Base-by-base conservation (phyloP, 1,140 invertebrate genomes). In the Pseudachorutes palmiensis region DNA sequence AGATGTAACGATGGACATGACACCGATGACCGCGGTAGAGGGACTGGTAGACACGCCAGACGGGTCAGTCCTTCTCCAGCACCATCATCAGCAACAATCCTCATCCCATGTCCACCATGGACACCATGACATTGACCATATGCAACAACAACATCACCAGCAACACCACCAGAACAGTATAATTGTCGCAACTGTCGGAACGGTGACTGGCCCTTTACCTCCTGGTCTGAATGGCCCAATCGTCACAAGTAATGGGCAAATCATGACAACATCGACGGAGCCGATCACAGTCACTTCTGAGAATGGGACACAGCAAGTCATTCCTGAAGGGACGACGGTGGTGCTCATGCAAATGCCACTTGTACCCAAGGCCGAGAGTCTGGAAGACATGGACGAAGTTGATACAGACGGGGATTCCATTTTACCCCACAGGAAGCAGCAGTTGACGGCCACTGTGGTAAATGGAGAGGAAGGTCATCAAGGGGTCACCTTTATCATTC, bases 371-470 rank as follows among this genome's bases (percentile, higher is more conserved):
- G 67, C 51, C 9, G 51, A 55, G 51, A 14, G 9, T 5, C 24
- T 55, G 51, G 36, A 64, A 65, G 70, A 69, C 58, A 61, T 67
- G 26, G 65, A 67, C 36, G 62, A 68, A 49, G 63, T 70, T 76
- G 76, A 79, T 68, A 76, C 76, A 3, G 78, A 79, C 55, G 78
- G 76, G 36, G 78, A 80, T 48, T 78, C 79, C 9, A 14, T 12
- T 59, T 71, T 82, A 2, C 77, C 75, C 48, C 77, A 79, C 14
- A 76, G 81, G 74, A 82, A 81, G 75, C 74, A 80, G 70, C 76
- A 55, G 24, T 24, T 55, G 12, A 55, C 79, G 72, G 83, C 84
- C 22, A 78, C 79, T 2, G 84, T 85, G 72, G 78, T 79, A 67
- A 78, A 79, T 33, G 81, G 82, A 26, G 80, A 82, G 16, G 78